Evolutionary conservation across 2,113 vertebrate species (phyloP).

Genomic region (Pollachius pollachius): DNA sequence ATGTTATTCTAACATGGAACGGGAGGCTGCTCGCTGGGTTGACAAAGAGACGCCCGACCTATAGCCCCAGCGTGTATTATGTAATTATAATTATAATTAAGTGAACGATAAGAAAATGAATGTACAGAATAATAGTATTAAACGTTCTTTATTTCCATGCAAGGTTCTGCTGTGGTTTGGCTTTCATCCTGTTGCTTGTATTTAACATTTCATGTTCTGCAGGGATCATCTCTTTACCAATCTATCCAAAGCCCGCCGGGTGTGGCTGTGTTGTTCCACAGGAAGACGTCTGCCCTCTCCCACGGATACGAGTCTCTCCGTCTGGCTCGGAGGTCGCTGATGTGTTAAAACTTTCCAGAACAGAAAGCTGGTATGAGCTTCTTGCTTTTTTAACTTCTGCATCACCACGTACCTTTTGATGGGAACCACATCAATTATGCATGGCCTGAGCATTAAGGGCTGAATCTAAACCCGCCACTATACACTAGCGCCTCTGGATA

Average conservation of each 20-base stretch:
- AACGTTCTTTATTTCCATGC: not conserved
- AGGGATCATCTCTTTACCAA: too few species aligned
- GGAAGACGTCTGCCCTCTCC: constrained; percentile 12
- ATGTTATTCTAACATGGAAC: constrained; percentile 46
- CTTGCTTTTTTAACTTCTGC: constrained; percentile 61
- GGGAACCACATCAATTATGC: constrained; percentile 74
- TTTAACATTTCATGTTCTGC: too few species aligned
- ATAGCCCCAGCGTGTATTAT: constrained; percentile 21
- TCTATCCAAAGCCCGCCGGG: too few species aligned
- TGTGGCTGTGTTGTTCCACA: constrained; percentile 1
- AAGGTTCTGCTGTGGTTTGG: too few species aligned
- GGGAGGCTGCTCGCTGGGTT: constrained; percentile 7
- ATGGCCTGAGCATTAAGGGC: constrained; percentile 66
- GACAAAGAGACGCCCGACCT: constrained; percentile 36
- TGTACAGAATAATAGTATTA: not conserved
- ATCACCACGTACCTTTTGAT: constrained; percentile 70
- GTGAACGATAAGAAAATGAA: constrained; percentile 21
- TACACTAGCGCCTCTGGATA: constrained; percentile 72
- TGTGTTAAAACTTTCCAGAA: constrained; percentile 65
- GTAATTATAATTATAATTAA: not conserved
- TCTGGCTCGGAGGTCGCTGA: constrained; percentile 61
- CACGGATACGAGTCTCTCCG: constrained; percentile 39
- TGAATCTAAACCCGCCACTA: constrained; percentile 70
- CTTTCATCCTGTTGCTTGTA: too few species aligned
- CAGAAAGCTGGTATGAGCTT: constrained; percentile 59